Evolutionary conservation across 2,113 vertebrate genomes (phyloP).

Genomic region (Beaufortia kweichowensis): DNA sequence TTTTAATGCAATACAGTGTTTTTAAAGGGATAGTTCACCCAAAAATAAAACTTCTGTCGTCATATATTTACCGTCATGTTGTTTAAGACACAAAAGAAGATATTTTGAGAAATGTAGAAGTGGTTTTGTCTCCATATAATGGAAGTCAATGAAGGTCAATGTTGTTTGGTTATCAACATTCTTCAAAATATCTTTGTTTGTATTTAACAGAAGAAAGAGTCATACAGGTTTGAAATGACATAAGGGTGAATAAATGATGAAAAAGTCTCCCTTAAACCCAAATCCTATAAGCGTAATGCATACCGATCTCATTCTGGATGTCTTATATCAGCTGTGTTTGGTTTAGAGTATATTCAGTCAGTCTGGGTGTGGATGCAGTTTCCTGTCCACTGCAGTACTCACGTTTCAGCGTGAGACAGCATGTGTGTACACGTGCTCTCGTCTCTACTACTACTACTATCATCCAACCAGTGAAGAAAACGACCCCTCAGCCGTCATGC

Average conservation of each 20-base stretch:
- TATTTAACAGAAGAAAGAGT: too few species aligned
- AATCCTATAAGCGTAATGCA: slow-evolving; percentile 24
- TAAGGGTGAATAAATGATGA: too few species aligned
- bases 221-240: background rate
- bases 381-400: slow-evolving; percentile 14
- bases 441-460: slow-evolving; percentile 53
- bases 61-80: too few species aligned
- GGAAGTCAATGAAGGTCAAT: too few species aligned
- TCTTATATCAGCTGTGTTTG: background rate
- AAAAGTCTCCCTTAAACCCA: background rate
- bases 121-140: too few species aligned
- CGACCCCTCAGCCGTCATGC: background rate
- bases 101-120: too few species aligned
- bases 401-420: slow-evolving; percentile 22
- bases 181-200: too few species aligned
- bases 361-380: slow-evolving; percentile 23
- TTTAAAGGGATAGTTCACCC: too few species aligned
- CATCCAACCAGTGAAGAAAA: slow-evolving; percentile 37
- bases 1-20: too few species aligned
- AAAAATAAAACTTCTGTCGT: too few species aligned
- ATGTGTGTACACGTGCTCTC: slow-evolving; percentile 53
- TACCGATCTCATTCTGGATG: background rate
- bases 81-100: too few species aligned
- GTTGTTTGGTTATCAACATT: too few species aligned
- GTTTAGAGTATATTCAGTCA: background rate